Percentiles rank a stretch among this genome's conserved stretches.
phyloP scores from a whole-genome alignment of 2,797 vertebrate genomes.

The Craterocephalus amniculus region DNA sequence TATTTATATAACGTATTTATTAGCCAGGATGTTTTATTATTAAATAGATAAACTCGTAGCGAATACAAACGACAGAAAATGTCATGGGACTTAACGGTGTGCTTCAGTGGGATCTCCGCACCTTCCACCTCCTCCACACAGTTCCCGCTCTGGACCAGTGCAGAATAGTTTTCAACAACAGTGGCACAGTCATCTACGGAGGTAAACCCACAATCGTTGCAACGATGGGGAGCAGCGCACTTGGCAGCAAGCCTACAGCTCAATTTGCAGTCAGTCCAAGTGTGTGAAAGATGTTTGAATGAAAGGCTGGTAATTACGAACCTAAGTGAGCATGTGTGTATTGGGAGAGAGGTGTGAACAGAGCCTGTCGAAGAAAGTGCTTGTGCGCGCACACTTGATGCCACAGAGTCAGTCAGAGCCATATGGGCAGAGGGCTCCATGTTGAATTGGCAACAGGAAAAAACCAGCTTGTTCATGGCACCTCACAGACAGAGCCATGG shows the following conservation, averaged over 20 bases:
- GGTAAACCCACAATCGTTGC: slow-evolving; percentile 79
- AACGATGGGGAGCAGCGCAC: slow-evolving; percentile 14
- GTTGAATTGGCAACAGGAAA: slow-evolving; percentile 55
- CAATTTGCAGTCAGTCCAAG: slow-evolving; percentile 22
- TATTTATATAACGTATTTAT: slow-evolving; percentile 55
- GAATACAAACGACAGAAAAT: slow-evolving; percentile 20
- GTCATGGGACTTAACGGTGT: slow-evolving; percentile 78
- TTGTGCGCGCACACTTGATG: slow-evolving; percentile 16
- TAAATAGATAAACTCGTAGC: slow-evolving; percentile 36
- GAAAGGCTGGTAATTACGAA: slow-evolving; percentile 35
- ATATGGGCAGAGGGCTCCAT: slow-evolving; percentile 63
- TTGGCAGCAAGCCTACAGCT: slow-evolving; percentile 39
- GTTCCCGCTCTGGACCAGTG: slow-evolving; percentile 98
- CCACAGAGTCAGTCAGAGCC: slow-evolving; percentile 51
- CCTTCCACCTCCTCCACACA: slow-evolving; percentile 97
- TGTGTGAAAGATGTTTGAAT: slow-evolving; percentile 57
- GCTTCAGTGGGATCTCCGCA: slow-evolving; percentile 95
- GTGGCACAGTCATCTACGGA: slow-evolving; percentile 98
- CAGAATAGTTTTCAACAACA: slow-evolving; percentile 98
- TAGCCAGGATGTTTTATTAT: slow-evolving; percentile 8
- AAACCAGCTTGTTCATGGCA: slow-evolving; percentile 66
- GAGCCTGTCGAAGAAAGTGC: slow-evolving; percentile 24
- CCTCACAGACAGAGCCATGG: slow-evolving; percentile 56
- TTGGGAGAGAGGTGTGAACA: slow-evolving; percentile 60
- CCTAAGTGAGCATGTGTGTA: slow-evolving; percentile 50